These are phyloP conservation scores for Lasioglossum pauxillum DNA, from an alignment of 2,888 invertebrate genomes.

Conservation along the genomic window DNA sequence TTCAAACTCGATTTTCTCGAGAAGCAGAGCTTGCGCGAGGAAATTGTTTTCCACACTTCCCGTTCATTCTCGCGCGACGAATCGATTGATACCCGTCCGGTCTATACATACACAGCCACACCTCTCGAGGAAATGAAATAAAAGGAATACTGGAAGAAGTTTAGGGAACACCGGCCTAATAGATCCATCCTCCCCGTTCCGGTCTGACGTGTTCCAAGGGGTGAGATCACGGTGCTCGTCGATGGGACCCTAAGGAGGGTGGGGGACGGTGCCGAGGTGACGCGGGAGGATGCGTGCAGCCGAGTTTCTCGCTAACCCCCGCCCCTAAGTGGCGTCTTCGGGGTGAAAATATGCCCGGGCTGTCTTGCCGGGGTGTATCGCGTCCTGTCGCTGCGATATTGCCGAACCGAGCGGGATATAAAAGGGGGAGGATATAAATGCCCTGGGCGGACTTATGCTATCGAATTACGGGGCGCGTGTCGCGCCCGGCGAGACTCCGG, in stretches of 20 bases:
- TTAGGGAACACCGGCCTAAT: background rate
- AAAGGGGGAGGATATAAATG: slow-evolving; percentile 45
- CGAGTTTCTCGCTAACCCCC: slow-evolving; percentile 43
- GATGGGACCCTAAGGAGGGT: background rate
- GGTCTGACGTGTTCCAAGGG: background rate
- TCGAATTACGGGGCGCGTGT: slow-evolving; percentile 54
- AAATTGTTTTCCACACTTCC: background rate
- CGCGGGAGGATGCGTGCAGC: slow-evolving; percentile 54
- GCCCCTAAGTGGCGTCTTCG: slow-evolving; percentile 30
- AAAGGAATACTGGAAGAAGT: background rate
- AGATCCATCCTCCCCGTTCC: slow-evolving; percentile 20
- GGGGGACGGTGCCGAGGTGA: background rate
- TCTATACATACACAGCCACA: background rate
- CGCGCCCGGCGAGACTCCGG: background rate
- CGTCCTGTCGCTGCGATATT: slow-evolving; percentile 49
- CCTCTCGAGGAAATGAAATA: background rate
- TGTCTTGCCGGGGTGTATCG: slow-evolving; percentile 33
- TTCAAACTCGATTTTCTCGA: background rate
- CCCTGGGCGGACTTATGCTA: slow-evolving; percentile 48
- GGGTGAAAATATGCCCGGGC: slow-evolving; percentile 63
- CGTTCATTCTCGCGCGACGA: background rate
- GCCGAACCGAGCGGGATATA: slow-evolving; percentile 40
- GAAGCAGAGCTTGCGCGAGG: background rate
- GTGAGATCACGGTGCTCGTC: background rate
- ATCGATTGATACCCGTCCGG: background rate